Evolutionary conservation across 2,113 vertebrate genomes (phyloP).

Genomic region (Thamnaconus septentrionalis): DNA sequence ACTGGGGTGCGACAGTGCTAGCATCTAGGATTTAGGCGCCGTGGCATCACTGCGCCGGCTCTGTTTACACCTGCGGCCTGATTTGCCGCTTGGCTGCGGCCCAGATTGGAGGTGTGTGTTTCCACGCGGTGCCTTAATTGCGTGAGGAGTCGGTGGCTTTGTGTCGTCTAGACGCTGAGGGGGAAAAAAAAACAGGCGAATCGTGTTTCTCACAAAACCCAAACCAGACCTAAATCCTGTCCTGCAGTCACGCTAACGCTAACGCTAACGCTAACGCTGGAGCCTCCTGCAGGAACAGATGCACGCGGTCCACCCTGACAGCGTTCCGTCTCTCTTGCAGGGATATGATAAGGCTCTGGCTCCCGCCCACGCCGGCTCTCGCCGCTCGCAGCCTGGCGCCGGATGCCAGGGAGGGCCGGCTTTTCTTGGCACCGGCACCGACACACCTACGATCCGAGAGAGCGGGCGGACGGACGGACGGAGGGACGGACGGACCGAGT

Average conservation of each 20-base stretch:
- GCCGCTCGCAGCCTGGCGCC: conserved; percentile 49
- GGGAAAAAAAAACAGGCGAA: no score
- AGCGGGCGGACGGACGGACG: conserved; percentile 44
- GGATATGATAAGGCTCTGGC: conserved; percentile 58
- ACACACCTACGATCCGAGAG: conserved; percentile 24
- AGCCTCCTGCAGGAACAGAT: conserved; percentile 62
- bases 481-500: conserved; percentile 53
- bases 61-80: conserved; percentile 41
- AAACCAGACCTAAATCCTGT: not conserved
- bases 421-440: conserved; percentile 19
- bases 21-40: no score
- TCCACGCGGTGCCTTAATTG: conserved; percentile 49
- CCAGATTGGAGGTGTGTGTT: conserved; percentile 44
- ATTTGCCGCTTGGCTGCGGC: conserved; percentile 35
- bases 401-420: conserved; percentile 49
- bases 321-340: conserved; percentile 53
- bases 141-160: conserved; percentile 31
- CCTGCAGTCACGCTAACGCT: conserved; percentile 38
- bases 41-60: no score
- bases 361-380: conserved; percentile 50
- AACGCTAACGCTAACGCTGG: conserved; percentile 34
- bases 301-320: conserved; percentile 50
- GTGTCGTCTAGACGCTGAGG: conserved; percentile 19
- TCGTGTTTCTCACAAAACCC: no score
- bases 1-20: no score